Conservation (phyloP, 2,797 vertebrate species). For the Tadarida brasiliensis region DNA sequence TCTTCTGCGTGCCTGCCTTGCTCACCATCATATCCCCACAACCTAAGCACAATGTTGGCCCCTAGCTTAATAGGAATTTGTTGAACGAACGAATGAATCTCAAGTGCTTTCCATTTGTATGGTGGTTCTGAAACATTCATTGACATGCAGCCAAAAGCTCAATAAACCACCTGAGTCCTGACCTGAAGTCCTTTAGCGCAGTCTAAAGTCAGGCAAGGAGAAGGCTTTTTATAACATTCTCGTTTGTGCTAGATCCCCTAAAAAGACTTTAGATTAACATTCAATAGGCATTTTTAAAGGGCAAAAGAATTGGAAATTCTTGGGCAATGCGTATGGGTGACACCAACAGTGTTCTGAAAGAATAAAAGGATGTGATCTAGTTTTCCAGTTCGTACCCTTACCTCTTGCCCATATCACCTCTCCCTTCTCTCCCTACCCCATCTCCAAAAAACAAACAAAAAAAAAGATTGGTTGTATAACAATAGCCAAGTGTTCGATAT, state of each 20-base stretch:
- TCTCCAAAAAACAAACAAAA: not conserved
- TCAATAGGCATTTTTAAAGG: slow-evolving; percentile 65
- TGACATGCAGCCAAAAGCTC: slow-evolving; percentile 65
- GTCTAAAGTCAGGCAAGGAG: slow-evolving; percentile 61
- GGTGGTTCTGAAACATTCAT: slow-evolving; percentile 55
- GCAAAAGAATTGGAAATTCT: slow-evolving; percentile 59
- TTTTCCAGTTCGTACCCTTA: not conserved
- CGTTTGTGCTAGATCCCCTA: slow-evolving; percentile 22
- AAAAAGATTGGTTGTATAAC: slow-evolving; percentile 8
- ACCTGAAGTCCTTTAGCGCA: slow-evolving; percentile 45
- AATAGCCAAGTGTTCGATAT: not conserved
- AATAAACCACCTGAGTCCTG: slow-evolving; percentile 53
- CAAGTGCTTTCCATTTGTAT: not conserved
- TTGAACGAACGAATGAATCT: slow-evolving; percentile 15
- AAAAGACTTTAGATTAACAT: slow-evolving; percentile 72
- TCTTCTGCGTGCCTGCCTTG: not conserved
- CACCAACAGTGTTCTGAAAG: not conserved
- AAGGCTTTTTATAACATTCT: slow-evolving; percentile 71
- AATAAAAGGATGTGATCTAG: not conserved
- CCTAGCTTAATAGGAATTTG: slow-evolving; percentile 9
- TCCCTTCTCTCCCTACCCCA: not conserved
- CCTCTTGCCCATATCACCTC: not conserved
- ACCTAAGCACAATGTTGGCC: not conserved
- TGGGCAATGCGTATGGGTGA: slow-evolving; percentile 10
- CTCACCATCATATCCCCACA: not conserved